A percentile compares a stretch with the other conserved stretches of the same genome.
These are phyloP conservation scores for Hemicrepidius hirtus DNA, from an alignment of 2,888 invertebrate species.

Conservation along the genomic window DNA sequence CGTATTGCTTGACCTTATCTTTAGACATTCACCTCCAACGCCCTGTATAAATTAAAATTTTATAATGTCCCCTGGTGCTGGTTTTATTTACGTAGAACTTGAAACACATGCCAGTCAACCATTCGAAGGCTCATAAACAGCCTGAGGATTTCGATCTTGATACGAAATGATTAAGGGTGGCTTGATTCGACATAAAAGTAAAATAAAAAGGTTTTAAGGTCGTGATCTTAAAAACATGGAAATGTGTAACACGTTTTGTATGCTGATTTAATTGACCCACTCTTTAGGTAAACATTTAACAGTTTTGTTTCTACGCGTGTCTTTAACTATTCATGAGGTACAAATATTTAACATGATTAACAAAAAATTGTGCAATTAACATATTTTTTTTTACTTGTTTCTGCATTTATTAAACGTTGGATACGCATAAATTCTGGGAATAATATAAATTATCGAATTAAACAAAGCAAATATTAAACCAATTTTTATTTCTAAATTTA, in stretches of 20 bases:
- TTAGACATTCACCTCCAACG: constrained; percentile 44
- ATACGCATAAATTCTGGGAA: too few species aligned
- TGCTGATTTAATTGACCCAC: constrained; percentile 1
- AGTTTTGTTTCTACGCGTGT: not conserved
- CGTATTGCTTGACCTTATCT: constrained; percentile 54
- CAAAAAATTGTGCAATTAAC: not conserved
- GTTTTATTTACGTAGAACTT: constrained; percentile 13
- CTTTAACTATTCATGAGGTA: constrained; percentile 1
- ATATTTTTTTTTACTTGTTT: too few species aligned
- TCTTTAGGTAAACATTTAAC: constrained; percentile 3
- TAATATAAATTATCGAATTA: too few species aligned
- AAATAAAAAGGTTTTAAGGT: constrained; percentile 8
- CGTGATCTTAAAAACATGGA: not conserved
- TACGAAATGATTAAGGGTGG: constrained; percentile 5
- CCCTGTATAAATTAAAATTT: constrained; percentile 46
- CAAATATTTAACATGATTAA: constrained; percentile 6
- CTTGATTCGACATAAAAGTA: constrained; percentile 5
- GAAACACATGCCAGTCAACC: constrained; percentile 18
- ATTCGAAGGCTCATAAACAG: constrained; percentile 13
- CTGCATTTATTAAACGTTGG: too few species aligned
- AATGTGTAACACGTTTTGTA: not conserved
- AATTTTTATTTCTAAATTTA: too few species aligned
- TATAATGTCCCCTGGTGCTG: constrained; percentile 30
- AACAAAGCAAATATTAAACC: too few species aligned
- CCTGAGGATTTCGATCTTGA: constrained; percentile 15